Evolutionary conservation across 2,888 invertebrate species (phyloP), one percentile per base, ranked within the genome.

Genomic region (Taphrorychus bicolor): DNA sequence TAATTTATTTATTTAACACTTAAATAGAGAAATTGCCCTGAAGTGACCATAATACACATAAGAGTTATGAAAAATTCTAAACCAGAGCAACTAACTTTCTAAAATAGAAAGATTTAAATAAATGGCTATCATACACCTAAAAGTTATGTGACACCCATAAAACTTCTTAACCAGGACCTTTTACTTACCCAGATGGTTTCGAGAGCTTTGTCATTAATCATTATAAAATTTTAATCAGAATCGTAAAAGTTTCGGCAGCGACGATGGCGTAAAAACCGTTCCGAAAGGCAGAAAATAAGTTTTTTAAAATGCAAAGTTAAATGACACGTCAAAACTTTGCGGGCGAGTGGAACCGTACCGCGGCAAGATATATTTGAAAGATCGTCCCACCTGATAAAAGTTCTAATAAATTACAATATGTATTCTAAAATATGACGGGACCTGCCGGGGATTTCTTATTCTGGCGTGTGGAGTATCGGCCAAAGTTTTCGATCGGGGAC

Each of bases 231-330:
- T 64, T 58, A 64, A 62, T 62, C 64, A 52, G 21, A 59, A 49
- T 32, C 40, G 45, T 59, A 49, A 66, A 66, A 66, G 14, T 52
- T 66, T 59, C 60, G 14, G 48, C n/a, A n/a, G 45, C 59, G 32
- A 59, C 53, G 59, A 17, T n/a, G 24, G 42, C 41, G 65, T 49
- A 67, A 62, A 67, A 62, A 61, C 45, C 21, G 67, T 53, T 41
- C 51, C 18, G 66, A 66, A 61, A 66, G 32, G 61, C 61, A 42
- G 66, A 66, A 66, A 66, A 61, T 61, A 66, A 61, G 51, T 66
- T 66, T 66, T 62, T 62, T 62, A 52, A 67, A 67, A 67, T 67
- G 58, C 54, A 61, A 67, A 67, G 67, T 67, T 67, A 67, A 62
- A 62, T 67, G 67, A 67, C 58, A 60, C 62, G 62, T 61, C 58